Percentiles rank a stretch among this genome's conserved stretches.
Conservation (phyloP, 1,140 invertebrate genomes). For the Carcinoscorpius rotundicauda region DNA sequence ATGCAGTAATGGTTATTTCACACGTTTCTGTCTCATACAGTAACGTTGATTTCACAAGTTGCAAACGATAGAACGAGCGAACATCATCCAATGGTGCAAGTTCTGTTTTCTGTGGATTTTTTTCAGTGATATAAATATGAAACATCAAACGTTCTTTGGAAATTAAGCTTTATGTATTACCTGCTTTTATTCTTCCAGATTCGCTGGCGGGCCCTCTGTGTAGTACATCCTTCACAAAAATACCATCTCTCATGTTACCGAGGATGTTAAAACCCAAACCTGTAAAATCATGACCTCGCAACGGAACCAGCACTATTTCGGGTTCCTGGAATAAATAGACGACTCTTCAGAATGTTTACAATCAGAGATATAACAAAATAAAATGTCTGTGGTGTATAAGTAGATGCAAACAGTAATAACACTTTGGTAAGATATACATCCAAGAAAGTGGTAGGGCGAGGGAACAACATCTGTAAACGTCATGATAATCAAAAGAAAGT, state of each 20-base stretch:
- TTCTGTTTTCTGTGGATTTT: too few species aligned
- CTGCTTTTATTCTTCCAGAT: slow-evolving; percentile 65
- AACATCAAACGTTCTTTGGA: too few species aligned
- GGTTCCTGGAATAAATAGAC: slow-evolving; percentile 11
- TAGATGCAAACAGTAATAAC: neutral
- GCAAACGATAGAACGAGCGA: too few species aligned
- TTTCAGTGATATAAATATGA: too few species aligned
- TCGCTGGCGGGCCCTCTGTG: slow-evolving; percentile 75
- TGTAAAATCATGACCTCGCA: slow-evolving; percentile 52
- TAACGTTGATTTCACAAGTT: too few species aligned
- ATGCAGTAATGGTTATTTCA: too few species aligned
- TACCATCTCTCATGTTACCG: slow-evolving; percentile 78
- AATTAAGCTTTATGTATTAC: slow-evolving; percentile 35
- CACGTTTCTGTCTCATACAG: too few species aligned
- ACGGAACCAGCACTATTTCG: slow-evolving; percentile 7
- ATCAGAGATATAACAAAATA: neutral
- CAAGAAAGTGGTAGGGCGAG: neutral
- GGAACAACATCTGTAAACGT: neutral
- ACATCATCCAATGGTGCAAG: too few species aligned
- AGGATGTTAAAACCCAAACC: slow-evolving; percentile 80
- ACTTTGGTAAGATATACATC: neutral
- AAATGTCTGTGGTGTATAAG: neutral
- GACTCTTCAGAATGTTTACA: neutral
- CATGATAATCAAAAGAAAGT: neutral
- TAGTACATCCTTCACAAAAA: slow-evolving; percentile 72